Evolutionary conservation across 2,888 invertebrate genomes (phyloP), one percentile per base, ranked within the genome.

Genomic region (Eupithecia inturbata): DNA sequence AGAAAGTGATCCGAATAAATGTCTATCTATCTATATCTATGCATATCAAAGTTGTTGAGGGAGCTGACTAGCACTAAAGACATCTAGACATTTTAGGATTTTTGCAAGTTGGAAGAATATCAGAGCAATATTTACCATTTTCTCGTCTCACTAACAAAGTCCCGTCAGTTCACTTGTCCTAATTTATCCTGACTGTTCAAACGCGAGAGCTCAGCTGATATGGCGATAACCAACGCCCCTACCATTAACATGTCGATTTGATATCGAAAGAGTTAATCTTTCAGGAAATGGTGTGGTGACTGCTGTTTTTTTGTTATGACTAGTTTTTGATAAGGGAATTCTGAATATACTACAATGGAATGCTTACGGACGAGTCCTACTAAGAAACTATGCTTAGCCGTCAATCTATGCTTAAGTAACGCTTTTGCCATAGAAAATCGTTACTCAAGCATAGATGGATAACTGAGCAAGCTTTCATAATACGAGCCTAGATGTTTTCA

Each of bases 111-210:
- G 4, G 12, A 53, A 22, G 10, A 57, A 57, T 57, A 57, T 57
- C 53, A 57, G 28, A 60, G 39, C 5, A 14, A 79, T 87, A 88
- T 84, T 90, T 87, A 91, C 92, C 92, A 92, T 92, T 22, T 39
- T 66, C 12, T 22, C 33, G 33, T 36, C n/a, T 39, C 39, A 22
- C 39, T 66, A 33, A 36, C 64, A 36, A 39, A 26, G 9, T 79
- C 76, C 79, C 81, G 80, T 85, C 89, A 90, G 88, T 89, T 89
- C 87, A 80, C 82, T 79, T 84, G 89, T 77, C 87, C 89, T 84
- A 89, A 81, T 87, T 86, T 85, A 87, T 87, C 88, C 91, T 89
- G 82, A 85, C 84, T 86, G 84, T 79, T 74, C 80, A 85, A 85
- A 83, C 84, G 73, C 62, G 63, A 72, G 53, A 39, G 83, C 77